Conservation (phyloP, 2,888 invertebrate genomes). For the Eilema griseolum region DNA sequence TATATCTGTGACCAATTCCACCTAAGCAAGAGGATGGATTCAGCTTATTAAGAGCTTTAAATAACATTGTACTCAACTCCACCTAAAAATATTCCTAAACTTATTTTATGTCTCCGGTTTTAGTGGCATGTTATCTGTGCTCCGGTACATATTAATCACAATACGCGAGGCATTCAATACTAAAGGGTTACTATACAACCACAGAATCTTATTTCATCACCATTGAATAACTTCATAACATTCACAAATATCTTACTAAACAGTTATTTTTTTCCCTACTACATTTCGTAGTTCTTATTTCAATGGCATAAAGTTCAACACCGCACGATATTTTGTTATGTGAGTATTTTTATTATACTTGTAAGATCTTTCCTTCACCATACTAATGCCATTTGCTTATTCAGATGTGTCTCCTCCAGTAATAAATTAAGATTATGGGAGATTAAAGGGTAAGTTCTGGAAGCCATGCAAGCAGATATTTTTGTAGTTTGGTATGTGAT, state of each 20-base stretch:
- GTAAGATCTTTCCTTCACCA: conserved; percentile 53
- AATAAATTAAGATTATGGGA: conserved; percentile 74
- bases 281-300: not conserved
- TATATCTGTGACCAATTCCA: no score
- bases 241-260: conserved; percentile 42
- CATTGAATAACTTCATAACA: conserved; percentile 56
- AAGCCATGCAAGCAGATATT: conserved; percentile 40
- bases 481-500: conserved; percentile 26
- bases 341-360: conserved; percentile 9
- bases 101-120: conserved; percentile 29
- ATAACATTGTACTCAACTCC: conserved; percentile 37
- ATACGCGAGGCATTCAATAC: conserved; percentile 47
- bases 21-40: no score
- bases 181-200: conserved; percentile 56
- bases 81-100: conserved; percentile 41
- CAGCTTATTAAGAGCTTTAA: not conserved
- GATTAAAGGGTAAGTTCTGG: conserved; percentile 64
- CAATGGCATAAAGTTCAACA: conserved; percentile 1
- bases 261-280: not conserved
- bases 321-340: not conserved
- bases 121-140: no score
- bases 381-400: conserved; percentile 72
- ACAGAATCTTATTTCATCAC: conserved; percentile 64
- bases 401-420: conserved; percentile 69
- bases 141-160: conserved; percentile 54